Base-by-base conservation (phyloP, 2,888 invertebrate species). In the Nomada hirtipes region DNA sequence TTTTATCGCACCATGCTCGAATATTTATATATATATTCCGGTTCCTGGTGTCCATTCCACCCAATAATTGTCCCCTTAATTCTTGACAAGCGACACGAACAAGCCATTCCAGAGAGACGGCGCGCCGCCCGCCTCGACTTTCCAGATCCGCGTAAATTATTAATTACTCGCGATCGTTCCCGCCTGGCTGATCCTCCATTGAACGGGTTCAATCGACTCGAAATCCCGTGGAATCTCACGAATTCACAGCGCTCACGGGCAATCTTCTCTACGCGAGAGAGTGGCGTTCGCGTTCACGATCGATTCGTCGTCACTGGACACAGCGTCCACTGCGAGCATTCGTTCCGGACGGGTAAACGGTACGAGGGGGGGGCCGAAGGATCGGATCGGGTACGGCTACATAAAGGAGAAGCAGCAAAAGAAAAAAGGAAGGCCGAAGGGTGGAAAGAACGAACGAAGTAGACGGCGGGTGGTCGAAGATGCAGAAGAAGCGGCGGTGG, bases 401-500 rank as follows among this genome's bases (percentile, higher is more conserved):
- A 26, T 42, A 64, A 23, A 36, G 13, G 65, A n/a, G 13, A 1
- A n/a, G 9, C 3, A 4, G 26, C 11, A 7, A 23, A 0, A 4
- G 50, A n/a, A 20, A 11, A 0, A 53, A n/a, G 36, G 36, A 10
- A 11, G 7, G 47, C 2, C 10, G 4, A 4, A 4, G 11, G 4
- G 15, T 26, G 2, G 29, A 26, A 3, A 23, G 42, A 18, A 9
- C 9, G 50, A 44, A 0, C 0, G 10, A 26, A 4, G 26, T 4
- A 18, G 50, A 7, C 11, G 53, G 10, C 2, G 57, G 23, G 15
- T 10, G 18, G 23, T 60, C 55, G 59, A 76, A 79, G 79, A 79
- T 36, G 82, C 75, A 55, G 73, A 82, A 72, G 69, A 69, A 73
- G 59, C 57, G 76, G 72, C 60, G 70, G n/a, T 61, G 69, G 82